Evolutionary conservation across 2,888 invertebrate genomes (phyloP), one percentile per base, ranked within the genome.

Genomic region (Rhorus exstirpatorius): DNA sequence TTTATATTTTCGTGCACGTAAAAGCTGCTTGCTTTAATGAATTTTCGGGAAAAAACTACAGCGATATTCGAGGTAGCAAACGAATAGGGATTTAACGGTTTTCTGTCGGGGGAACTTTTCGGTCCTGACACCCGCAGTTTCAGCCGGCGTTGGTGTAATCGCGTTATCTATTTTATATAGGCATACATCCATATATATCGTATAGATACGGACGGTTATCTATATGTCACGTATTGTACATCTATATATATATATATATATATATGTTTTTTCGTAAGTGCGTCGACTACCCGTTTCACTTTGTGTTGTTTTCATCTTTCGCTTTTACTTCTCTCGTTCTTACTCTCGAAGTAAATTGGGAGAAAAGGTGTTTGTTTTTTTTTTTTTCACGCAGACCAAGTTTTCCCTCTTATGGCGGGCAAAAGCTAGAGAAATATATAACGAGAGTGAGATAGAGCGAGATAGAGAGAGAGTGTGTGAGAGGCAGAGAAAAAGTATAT

Each of bases 111-210:
- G 14, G 35, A 51, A 19, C 17, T 17, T 19, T 67, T 19, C n/a
- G 12, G 17, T 35, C 7, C 6, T 19, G 35, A 51, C 19, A 38
- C 51, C 21, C 51, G 67, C 38, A 41, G 35, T 67, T 75, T 67
- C 19, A n/a, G 75, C 21, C n/a, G 75, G 75, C 38, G 68, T 38
- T 65, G 24, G 10, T 72, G 61, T 74, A 63, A 74, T 67, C 75
- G 65, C 53, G 41, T 63, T 63, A 65, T 65, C 75, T 75, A 21
- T 21, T 31, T 60, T 60, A 49, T 46, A 58, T 58, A 26, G 14
- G 24, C 35, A 35, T 72, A 21, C 21, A 46, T 46, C n/a, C n/a
- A n/a, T n/a, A n/a, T n/a, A n/a, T n/a, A n/a, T n/a, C n/a, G n/a
- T n/a, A 21, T 21, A 31, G n/a, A 38, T 67, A 14, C 12, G 14